Evolutionary conservation across 2,888 invertebrate species (phyloP), one percentile per base, ranked within the genome.

Genomic region (Cryptocephalus moraei): DNA sequence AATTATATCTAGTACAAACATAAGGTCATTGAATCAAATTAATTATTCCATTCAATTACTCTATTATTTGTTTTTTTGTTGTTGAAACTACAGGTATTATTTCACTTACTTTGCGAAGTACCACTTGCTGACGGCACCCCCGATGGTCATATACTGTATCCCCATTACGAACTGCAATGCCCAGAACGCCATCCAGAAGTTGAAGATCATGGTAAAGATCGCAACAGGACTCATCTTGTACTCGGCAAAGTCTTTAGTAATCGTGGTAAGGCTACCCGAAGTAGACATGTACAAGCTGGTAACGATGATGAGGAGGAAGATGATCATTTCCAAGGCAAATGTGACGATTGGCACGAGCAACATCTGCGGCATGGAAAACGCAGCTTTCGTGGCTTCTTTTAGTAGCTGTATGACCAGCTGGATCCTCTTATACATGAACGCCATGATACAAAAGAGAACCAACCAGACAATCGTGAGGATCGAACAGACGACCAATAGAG

Each of bases 131-230:
- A 81, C 78, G n/a, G 80, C 71, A 4, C 78, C 76, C 38, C 80
- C 79, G 39, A 82, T 74, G 12, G 80, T 73, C 68, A 81, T 74
- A 59, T 80, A 79, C 57, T 82, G 80, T 54, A 78, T 78, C 36
- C 78, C 80, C 11, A 79, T 66, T 49, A 79, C 73, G 58, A 81
- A 80, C 62, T 81, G 80, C 39, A 72, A 70, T 32, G 76, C 67
- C 75, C 81, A 81, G 49, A 80, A 70, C 45, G 78, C 71, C n/a
- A 77, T 74, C 46, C 80, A 66, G 13, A 73, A 41, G 52, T 73
- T 73, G 58, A 71, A 71, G 66, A 49, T 9, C 13, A 54, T 43
- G 2, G 59, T 48, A 10, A 62, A 57, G 38, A 50, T 48, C 55
- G 60, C 62, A 1, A 56, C 49, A n/a, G 43, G 42, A 43, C 60